These are phyloP conservation scores for Myotis myotis DNA, from an alignment of 2,797 vertebrate species.

Conservation along the genomic window DNA sequence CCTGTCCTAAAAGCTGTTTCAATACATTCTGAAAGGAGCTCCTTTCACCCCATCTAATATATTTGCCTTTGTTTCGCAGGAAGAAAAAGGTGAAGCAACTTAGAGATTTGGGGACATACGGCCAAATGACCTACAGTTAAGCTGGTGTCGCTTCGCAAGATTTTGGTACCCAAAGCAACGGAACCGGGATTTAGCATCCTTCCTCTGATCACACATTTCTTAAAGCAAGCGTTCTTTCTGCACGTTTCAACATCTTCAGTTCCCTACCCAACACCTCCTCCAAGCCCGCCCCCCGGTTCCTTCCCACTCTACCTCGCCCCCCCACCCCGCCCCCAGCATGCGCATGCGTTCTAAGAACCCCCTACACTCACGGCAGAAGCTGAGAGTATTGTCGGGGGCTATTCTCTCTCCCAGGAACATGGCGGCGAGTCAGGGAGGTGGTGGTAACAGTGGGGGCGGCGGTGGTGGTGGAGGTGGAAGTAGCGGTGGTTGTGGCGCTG, in stretches of 20 bases:
- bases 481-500: conserved; percentile 48
- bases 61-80: conserved; percentile 66
- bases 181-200: conserved; percentile 62
- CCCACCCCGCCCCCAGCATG: conserved; percentile 7
- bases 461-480: conserved; percentile 44
- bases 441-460: conserved; percentile 83
- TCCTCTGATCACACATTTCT: conserved; percentile 35
- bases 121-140: neutral
- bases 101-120: neutral
- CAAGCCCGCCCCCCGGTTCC: conserved; percentile 50
- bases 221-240: neutral
- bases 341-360: conserved; percentile 79
- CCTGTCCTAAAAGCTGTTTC: neutral
- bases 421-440: conserved; percentile 95
- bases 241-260: conserved; percentile 22
- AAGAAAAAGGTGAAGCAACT: conserved; percentile 25
- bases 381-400: conserved; percentile 79
- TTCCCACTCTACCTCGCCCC: conserved; percentile 55
- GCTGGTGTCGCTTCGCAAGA: neutral
- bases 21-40: conserved; percentile 15
- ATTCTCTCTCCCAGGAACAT: conserved; percentile 88
- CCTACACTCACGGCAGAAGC: conserved; percentile 64
- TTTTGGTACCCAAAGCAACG: conserved; percentile 66
- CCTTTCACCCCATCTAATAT: neutral
- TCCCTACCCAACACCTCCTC: conserved; percentile 42